phyloP scores from a whole-genome alignment of 2,113 vertebrate genomes.

The Salvelinus sp. region DNA sequence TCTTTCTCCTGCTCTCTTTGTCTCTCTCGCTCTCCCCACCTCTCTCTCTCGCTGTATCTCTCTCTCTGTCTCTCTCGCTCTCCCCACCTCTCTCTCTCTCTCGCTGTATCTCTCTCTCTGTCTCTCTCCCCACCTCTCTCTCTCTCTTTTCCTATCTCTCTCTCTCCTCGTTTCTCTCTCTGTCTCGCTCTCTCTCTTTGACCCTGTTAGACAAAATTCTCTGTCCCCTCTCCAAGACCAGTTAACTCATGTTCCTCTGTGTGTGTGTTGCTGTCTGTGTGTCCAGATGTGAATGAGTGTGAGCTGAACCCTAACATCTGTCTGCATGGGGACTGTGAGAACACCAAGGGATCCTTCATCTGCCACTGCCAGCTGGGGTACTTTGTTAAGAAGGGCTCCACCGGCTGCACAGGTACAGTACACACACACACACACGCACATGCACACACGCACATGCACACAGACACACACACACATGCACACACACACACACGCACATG shows the following conservation, averaged over 20 bases:
- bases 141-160: not conserved
- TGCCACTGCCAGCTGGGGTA: conserved; percentile 91
- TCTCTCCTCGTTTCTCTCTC: too few relatives aligned
- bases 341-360: conserved; percentile 93
- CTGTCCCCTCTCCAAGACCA: conserved; percentile 20
- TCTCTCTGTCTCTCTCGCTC: not conserved
- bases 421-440: conserved; percentile 1
- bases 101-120: not conserved
- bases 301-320: conserved; percentile 92
- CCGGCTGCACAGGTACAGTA: conserved; percentile 84
- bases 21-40: not conserved
- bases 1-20: not conserved
- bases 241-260: conserved; percentile 14
- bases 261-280: conserved; percentile 19
- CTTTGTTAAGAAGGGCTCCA: conserved; percentile 86
- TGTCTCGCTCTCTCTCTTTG: conserved; percentile 22
- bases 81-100: not conserved
- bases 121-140: not conserved
- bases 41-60: not conserved
- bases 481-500: too few relatives aligned
- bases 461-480: too few relatives aligned
- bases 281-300: conserved; percentile 88
- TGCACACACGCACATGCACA: too few relatives aligned
- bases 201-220: not conserved
- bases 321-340: conserved; percentile 89